phyloP scores from a whole-genome alignment of 2,888 invertebrate species.

The Monopis laevigella region DNA sequence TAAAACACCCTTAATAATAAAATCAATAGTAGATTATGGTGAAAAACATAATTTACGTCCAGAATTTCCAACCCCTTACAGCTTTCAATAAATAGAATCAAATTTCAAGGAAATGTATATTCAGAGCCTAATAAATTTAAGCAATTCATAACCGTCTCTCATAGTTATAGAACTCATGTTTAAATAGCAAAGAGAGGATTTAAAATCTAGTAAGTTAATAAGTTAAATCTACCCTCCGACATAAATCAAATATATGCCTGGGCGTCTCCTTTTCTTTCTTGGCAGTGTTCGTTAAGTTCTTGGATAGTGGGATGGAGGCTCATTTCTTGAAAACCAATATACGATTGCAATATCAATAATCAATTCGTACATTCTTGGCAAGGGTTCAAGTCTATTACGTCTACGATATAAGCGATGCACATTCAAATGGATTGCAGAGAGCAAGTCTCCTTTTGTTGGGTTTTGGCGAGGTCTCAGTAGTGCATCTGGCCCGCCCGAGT shows the following conservation, averaged over 20 bases:
- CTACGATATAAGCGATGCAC: slow-evolving; percentile 28
- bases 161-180: slow-evolving; percentile 4
- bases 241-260: slow-evolving; percentile 18
- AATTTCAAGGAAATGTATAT: neutral
- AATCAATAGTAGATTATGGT: too few relatives aligned
- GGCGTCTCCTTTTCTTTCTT: slow-evolving; percentile 15
- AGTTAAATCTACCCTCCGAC: slow-evolving; percentile 14
- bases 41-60: neutral
- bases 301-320: slow-evolving; percentile 20
- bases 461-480: slow-evolving; percentile 19
- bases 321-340: slow-evolving; percentile 51
- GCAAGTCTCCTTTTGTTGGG: slow-evolving; percentile 33
- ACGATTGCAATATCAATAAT: slow-evolving; percentile 64
- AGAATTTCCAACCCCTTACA: neutral
- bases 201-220: slow-evolving; percentile 12
- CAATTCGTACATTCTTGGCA: slow-evolving; percentile 65
- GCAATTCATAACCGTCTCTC: neutral
- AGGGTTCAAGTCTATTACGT: slow-evolving; percentile 59
- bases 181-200: slow-evolving; percentile 4
- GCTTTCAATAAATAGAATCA: neutral
- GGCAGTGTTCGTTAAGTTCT: slow-evolving; percentile 17
- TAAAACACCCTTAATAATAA: too few relatives aligned
- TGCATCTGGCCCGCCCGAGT: slow-evolving; percentile 31
- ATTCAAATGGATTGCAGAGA: slow-evolving; percentile 44
- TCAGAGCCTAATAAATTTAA: too few relatives aligned